These are phyloP conservation scores for Uromys caudimaculatus DNA, from an alignment of 2,797 vertebrate species.

Conservation along the genomic window DNA sequence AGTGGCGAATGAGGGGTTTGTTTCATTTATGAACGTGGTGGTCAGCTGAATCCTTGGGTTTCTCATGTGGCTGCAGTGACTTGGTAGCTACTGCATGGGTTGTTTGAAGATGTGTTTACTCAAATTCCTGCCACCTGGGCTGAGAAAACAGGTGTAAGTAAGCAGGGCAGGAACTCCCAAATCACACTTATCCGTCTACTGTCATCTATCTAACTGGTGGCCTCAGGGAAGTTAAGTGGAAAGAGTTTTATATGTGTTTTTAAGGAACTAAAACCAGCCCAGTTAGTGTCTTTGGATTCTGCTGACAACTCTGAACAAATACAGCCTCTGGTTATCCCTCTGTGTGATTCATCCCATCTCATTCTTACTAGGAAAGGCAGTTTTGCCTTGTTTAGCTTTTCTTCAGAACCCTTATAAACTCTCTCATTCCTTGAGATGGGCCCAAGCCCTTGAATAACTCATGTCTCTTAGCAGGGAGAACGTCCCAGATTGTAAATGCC, in stretches of 20 bases:
- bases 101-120: constrained; percentile 23
- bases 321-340: background rate
- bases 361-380: background rate
- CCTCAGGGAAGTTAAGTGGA: background rate
- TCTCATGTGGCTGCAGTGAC: background rate
- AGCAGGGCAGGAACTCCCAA: background rate
- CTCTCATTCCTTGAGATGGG: background rate
- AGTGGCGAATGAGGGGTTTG: background rate
- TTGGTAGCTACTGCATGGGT: background rate
- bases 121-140: background rate
- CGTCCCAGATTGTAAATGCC: background rate
- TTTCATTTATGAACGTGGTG: background rate
- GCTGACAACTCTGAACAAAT: background rate
- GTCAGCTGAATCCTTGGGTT: no score
- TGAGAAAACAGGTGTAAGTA: background rate
- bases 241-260: constrained; percentile 20
- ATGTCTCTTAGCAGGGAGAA: background rate
- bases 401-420: constrained; percentile 13
- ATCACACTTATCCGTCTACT: background rate
- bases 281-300: background rate
- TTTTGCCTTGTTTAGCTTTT: background rate
- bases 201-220: background rate
- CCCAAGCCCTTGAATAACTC: background rate
- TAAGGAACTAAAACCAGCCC: background rate
- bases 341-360: background rate